These are phyloP conservation scores for Andinoacara biseriatus DNA, from an alignment of 2,113 vertebrate genomes.

Conservation along the genomic window DNA sequence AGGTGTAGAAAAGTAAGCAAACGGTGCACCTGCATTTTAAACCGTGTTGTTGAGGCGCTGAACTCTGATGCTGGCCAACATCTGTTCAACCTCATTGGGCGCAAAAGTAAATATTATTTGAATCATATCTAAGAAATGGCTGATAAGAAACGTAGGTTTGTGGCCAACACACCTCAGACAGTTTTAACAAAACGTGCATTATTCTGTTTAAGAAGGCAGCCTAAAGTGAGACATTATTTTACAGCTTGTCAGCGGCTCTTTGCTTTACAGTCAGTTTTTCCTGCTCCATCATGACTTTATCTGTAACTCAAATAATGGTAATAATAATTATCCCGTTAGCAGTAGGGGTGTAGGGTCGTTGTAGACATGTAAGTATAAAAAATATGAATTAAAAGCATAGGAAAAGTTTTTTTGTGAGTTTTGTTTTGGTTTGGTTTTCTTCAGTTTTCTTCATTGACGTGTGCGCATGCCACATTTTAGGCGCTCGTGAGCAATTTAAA, in stretches of 20 bases:
- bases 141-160: background rate
- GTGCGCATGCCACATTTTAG: background rate
- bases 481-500: slow-evolving; percentile 8
- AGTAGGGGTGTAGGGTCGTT: too few species aligned
- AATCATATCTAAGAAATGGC: background rate
- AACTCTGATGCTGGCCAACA: slow-evolving; percentile 9
- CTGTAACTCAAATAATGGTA: background rate
- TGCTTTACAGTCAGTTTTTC: background rate
- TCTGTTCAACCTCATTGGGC: background rate
- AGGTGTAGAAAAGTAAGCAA: background rate
- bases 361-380: background rate
- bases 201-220: background rate
- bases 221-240: background rate
- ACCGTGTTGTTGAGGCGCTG: background rate
- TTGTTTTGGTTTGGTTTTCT: background rate
- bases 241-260: background rate
- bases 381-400: background rate
- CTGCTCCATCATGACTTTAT: background rate
- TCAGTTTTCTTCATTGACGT: background rate
- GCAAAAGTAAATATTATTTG: background rate
- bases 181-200: background rate
- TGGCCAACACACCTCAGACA: background rate
- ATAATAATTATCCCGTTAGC: too few species aligned
- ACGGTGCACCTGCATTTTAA: background rate
- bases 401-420: background rate